Evolutionary conservation across 2,113 vertebrate species (phyloP).

Genomic region (Hydrochoerus hydrochaeris): DNA sequence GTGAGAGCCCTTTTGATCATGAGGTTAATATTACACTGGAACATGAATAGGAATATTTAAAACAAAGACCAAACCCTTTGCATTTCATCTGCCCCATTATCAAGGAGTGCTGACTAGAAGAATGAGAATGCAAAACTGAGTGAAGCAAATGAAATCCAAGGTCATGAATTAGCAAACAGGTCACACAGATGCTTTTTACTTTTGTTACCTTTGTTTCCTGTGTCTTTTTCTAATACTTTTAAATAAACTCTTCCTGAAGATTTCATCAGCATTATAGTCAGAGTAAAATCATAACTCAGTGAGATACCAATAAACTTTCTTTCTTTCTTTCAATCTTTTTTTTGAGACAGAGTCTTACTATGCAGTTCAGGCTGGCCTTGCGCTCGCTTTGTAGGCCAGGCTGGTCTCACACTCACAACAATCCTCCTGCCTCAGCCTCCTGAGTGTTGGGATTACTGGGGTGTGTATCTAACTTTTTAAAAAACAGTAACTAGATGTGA

Average conservation of each 20-base stretch:
- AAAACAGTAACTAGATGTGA: slow-evolving; percentile 13
- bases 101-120: background rate
- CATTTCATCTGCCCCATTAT: background rate
- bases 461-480: background rate
- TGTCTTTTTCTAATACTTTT: background rate
- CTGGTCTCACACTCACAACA: too few relatives aligned
- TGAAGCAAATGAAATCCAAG: background rate
- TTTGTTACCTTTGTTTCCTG: background rate
- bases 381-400: too few relatives aligned
- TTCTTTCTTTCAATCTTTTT: too few relatives aligned
- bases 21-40: background rate
- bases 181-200: background rate
- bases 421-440: too few relatives aligned
- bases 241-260: background rate
- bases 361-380: too few relatives aligned
- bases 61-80: background rate
- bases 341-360: too few relatives aligned
- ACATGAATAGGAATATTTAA: background rate
- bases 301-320: background rate
- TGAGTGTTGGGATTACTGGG: too few relatives aligned
- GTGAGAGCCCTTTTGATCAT: background rate
- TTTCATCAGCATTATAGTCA: slow-evolving; percentile 26
- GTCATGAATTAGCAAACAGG: too few relatives aligned
- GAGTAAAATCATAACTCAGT: background rate
- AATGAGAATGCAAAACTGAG: background rate